Base-by-base conservation (phyloP, 2,888 invertebrate species). In the Amphipoea oculea region DNA sequence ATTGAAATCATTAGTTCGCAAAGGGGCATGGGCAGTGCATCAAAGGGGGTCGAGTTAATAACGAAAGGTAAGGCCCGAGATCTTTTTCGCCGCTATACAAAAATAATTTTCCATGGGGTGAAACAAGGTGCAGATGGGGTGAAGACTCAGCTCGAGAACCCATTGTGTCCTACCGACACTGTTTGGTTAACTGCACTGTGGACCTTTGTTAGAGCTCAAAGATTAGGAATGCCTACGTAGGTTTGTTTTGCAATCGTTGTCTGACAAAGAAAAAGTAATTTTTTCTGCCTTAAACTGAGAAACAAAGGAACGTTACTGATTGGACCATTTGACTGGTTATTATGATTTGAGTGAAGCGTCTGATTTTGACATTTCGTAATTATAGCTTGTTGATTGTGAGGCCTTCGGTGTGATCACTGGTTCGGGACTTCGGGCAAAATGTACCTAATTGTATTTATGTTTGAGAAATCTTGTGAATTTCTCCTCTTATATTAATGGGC, bases 21-120 rank as follows among this genome's bases (percentile, higher is more conserved):
- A 94, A 92, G 94, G 94, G 90, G 91, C 91, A 92, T 93, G 93
- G 89, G 91, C 91, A 94, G 93, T 95, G 94, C 94, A 95, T 96
- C 95, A 96, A 96, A 96, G 93, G 94, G 92, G 90, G 86, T 90
- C 89, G 89, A 95, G 95, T 96, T 96, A 96, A 96, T 96, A 96
- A 95, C 89, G 94, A 93, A 96, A 96, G 96, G 95, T 95, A 95
- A 95, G 93, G 93, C 92, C 92, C 83, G 93, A 94, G 94, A 94
- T 95, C 92, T 95, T 94, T 95, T 94, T 92, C 94, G 91, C 91
- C 90, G 89, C 92, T 91, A 92, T 94, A 93, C 91, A 95, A 94
- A 95, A 95, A 95, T 95, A 92, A 94, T 91, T 90, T 91, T 92
- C 85, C 83, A 67, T 51, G 89, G 91, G 91, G 88, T 68, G 83